These are phyloP conservation scores for Lucilia sericata DNA, from an alignment of 1,140 invertebrate genomes.

Conservation along the genomic window DNA sequence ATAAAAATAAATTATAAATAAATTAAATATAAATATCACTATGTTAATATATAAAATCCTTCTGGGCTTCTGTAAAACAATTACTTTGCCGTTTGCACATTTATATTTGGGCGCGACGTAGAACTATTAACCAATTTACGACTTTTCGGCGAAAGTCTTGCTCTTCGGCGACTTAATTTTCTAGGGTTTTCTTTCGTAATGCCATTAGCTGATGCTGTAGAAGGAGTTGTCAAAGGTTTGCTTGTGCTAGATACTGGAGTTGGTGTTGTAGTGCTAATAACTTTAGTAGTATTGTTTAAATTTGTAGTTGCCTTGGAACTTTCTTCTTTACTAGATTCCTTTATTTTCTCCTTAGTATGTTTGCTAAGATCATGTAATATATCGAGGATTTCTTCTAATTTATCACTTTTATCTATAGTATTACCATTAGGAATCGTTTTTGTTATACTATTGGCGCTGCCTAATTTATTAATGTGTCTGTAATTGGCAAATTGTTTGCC, in stretches of 20 bases:
- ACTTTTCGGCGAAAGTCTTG: no score
- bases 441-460: background rate
- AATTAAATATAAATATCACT: no score
- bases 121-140: no score
- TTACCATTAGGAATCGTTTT: background rate
- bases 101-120: no score
- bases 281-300: background rate
- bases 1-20: no score
- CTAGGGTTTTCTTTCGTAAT: no score
- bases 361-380: background rate
- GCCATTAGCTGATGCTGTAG: no score
- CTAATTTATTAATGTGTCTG: background rate
- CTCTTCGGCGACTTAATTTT: no score
- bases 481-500: slow-evolving; percentile 13
- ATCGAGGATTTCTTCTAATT: slow-evolving; percentile 18
- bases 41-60: no score
- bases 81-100: no score
- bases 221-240: no score
- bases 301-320: background rate
- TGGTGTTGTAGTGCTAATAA: background rate
- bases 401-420: background rate
- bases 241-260: background rate
- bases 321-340: background rate
- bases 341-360: slow-evolving; percentile 4
- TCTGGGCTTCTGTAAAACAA: no score